These are phyloP conservation scores for Pomacea maculata DNA, from an alignment of 1,140 invertebrate genomes.

Conservation along the genomic window DNA sequence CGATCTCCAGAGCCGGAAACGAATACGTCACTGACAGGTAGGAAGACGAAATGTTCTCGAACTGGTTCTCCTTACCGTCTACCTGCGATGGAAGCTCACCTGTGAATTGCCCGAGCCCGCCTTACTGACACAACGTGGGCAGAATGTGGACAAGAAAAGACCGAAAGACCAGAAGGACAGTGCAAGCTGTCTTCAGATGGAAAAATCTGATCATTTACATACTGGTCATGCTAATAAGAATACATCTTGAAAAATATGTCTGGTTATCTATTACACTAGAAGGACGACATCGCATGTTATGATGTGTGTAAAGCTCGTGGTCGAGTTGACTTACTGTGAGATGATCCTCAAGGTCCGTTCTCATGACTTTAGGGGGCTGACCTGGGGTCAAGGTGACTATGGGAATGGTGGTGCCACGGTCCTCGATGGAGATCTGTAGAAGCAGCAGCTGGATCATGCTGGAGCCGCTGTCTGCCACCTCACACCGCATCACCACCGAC, in stretches of 20 bases:
- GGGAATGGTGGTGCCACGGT: background rate
- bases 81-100: background rate
- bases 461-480: conserved; percentile 3
- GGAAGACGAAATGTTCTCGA: conserved; percentile 5
- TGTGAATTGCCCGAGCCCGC: background rate
- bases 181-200: too few species aligned
- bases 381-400: conserved; percentile 15
- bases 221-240: too few species aligned
- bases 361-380: background rate
- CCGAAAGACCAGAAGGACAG: too few species aligned
- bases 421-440: conserved; percentile 7
- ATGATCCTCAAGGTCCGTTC: background rate
- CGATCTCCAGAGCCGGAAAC: background rate
- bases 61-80: conserved; percentile 12
- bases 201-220: too few species aligned
- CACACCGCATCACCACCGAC: conserved; percentile 13
- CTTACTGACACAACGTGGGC: too few species aligned
- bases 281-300: too few species aligned
- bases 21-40: conserved; percentile 16
- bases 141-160: too few species aligned
- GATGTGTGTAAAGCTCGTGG: too few species aligned
- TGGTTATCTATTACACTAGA: too few species aligned
- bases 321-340: background rate
- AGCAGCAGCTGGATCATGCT: conserved; percentile 3
- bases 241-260: too few species aligned